Base-by-base conservation (phyloP, 2,113 vertebrate species). In the Limnothrissa miodon region DNA sequence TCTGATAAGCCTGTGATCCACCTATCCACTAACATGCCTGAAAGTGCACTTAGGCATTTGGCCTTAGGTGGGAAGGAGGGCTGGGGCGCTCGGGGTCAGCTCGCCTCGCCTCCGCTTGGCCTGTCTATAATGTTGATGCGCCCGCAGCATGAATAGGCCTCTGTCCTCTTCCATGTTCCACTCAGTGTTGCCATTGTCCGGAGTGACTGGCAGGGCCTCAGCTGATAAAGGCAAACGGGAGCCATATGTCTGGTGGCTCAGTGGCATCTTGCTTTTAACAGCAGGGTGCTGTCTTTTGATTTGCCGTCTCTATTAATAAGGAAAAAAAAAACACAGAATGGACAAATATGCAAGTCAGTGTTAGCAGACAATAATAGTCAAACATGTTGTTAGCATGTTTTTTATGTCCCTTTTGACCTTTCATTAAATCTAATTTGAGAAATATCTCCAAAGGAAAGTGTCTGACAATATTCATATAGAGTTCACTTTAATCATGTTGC, bases 111-210 rank as follows among this genome's bases (percentile, higher is more conserved):
- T 74, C 10, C 29, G 29, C 25, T 15, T 0, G 66, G 25, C 25
- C 29, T 74, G 66, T 74, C 66, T 74, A 33, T 74, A 36, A 5
- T 29, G 66, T 33, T 66, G 66, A 74, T 74, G 66, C 66, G 66
- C 66, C 66, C 29, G 45, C 78, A 23, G 78, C 39, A 25, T 94
- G 92, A 92, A 88, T 88, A 83, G 86, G 87, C 90, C 92, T 86
- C 92, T 93, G 92, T 92, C 90, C 29, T 82, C 83, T 79, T 29
- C 46, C 82, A 78, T 88, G 44, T 87, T 90, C 85, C 88, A 89
- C 82, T 93, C 94, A 91, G 83, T 86, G 88, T 93, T 90, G 88
- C 88, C 87, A 89, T 89, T 93, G 93, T 93, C 82, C 53, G 51
- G 78, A 33, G 29, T 15, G 87, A 86, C 59, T 83, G 86, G 82